These are phyloP conservation scores for Patiria pectinifera DNA, from an alignment of 53 echinoderm and acorn worm genomes.

Conservation along the genomic window DNA sequence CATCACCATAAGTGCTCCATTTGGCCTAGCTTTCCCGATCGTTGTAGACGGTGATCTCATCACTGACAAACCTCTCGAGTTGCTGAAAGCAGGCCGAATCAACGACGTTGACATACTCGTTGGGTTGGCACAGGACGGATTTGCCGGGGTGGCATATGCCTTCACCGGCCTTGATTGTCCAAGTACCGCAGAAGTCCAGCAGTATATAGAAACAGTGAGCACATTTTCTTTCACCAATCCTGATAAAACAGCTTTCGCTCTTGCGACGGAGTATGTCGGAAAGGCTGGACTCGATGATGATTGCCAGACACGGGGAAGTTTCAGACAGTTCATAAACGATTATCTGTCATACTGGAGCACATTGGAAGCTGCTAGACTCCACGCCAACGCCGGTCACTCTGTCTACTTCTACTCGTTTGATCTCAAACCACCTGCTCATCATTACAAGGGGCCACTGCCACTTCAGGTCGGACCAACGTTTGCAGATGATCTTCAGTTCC, in stretches of 20 bases:
- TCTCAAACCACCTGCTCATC: conserved; percentile 19
- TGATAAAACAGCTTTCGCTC: neutral
- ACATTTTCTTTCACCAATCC: conserved; percentile 14
- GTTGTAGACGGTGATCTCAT: conserved; percentile 52
- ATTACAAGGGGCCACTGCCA: conserved; percentile 18
- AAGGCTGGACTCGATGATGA: conserved; percentile 27
- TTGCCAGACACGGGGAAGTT: conserved; percentile 16
- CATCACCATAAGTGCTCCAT: neutral
- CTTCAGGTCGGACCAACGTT: conserved; percentile 53
- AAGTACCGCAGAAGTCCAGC: conserved; percentile 18
- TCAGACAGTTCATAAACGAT: conserved; percentile 50
- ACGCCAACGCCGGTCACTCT: conserved; percentile 21
- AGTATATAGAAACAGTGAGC: neutral
- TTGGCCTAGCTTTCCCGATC: neutral
- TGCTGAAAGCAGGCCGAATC: conserved; percentile 19
- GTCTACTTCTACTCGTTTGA: conserved; percentile 52
- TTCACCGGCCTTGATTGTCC: conserved; percentile 9
- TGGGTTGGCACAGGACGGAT: conserved; percentile 33
- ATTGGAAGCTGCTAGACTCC: conserved; percentile 37
- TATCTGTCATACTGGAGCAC: conserved; percentile 5
- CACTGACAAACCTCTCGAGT: neutral
- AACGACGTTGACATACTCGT: conserved; percentile 37
- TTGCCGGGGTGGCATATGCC: neutral
- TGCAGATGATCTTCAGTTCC: conserved; percentile 72
- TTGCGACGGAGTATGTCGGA: conserved; percentile 16